phyloP scores from a whole-genome alignment of 2,113 vertebrate genomes.

The Artemisiospiza belli region DNA sequence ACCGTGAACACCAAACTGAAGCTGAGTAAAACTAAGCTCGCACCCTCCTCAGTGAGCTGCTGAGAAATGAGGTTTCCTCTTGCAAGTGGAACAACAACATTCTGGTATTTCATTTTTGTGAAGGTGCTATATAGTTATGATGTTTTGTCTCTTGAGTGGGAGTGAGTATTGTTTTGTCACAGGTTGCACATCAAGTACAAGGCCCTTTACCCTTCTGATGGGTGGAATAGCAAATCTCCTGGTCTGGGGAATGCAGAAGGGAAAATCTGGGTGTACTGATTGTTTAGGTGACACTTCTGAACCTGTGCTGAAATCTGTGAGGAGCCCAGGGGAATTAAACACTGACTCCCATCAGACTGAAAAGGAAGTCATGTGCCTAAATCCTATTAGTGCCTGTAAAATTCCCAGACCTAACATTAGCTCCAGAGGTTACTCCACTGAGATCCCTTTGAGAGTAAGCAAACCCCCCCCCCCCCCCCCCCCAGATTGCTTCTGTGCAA shows the following conservation, averaged over 20 bases:
- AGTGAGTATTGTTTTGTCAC: background rate
- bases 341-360: background rate
- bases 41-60: background rate
- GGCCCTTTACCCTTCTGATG: background rate
- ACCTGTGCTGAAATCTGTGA: background rate
- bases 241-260: background rate
- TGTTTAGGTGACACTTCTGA: background rate
- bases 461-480: background rate
- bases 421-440: background rate
- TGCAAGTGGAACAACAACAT: background rate
- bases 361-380: conserved; percentile 33
- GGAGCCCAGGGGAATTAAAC: conserved; percentile 13
- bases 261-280: background rate
- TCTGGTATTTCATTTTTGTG: background rate
- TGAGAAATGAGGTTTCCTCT: background rate
- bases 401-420: conserved; percentile 38
- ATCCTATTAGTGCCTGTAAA: conserved; percentile 40
- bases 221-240: background rate
- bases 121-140: background rate
- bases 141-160: background rate
- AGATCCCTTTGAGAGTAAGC: background rate
- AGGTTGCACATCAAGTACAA: background rate
- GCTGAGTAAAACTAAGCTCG: background rate
- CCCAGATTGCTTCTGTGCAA: background rate
- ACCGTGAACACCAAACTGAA: background rate